These are phyloP conservation scores for Myoxocephalus aenaeus DNA, from an alignment of 2,797 vertebrate genomes.

Conservation along the genomic window DNA sequence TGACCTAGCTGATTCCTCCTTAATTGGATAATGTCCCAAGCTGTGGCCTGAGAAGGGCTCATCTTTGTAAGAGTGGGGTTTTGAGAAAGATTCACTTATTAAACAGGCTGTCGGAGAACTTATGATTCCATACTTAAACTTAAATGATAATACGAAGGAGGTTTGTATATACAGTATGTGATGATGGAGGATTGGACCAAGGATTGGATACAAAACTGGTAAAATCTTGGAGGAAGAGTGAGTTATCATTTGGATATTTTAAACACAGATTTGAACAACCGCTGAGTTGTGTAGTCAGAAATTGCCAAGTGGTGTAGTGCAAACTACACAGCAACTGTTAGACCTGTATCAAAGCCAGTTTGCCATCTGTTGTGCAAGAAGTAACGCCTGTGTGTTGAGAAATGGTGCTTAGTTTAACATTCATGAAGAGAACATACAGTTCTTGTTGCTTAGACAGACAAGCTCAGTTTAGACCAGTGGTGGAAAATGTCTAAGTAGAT, in stretches of 20 bases:
- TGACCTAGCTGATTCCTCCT: conserved; percentile 75
- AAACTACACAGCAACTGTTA: conserved; percentile 53
- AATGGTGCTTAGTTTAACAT: conserved; percentile 43
- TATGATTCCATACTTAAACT: conserved; percentile 39
- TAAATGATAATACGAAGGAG: conserved; percentile 16
- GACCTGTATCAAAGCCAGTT: conserved; percentile 55
- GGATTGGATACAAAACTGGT: conserved; percentile 4
- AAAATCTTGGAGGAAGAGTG: conserved; percentile 19
- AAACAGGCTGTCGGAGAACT: conserved; percentile 45
- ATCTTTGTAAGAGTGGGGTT: conserved; percentile 51
- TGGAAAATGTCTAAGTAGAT: neutral
- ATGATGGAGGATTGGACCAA: neutral
- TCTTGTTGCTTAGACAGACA: neutral
- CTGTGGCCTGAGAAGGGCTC: conserved; percentile 65
- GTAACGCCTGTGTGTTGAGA: conserved; percentile 37
- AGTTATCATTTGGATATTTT: conserved; percentile 46
- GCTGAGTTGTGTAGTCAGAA: conserved; percentile 45
- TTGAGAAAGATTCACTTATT: conserved; percentile 45
- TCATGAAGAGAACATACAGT: conserved; percentile 21
- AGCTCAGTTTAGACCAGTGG: conserved; percentile 7
- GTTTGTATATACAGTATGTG: conserved; percentile 1
- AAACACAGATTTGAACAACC: conserved; percentile 52
- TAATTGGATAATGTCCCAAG: conserved; percentile 81
- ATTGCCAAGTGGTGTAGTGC: conserved; percentile 48
- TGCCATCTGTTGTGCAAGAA: conserved; percentile 66